Evolutionary conservation across 2,797 vertebrate species (phyloP).

Genomic region (Sebastes itinus): DNA sequence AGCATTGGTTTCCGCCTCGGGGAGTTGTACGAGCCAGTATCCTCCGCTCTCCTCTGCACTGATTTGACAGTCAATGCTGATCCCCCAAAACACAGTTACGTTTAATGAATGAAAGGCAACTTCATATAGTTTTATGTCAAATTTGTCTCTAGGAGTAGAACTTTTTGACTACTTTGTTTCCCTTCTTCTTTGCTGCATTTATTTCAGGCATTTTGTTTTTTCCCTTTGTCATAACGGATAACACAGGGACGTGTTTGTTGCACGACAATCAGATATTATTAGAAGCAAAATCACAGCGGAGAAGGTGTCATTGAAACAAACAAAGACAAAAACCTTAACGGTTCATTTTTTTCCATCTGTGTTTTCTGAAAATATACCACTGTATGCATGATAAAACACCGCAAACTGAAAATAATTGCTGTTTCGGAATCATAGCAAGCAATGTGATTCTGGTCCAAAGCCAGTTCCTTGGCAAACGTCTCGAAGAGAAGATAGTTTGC

Average conservation of each 20-base stretch:
- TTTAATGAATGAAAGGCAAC: constrained; percentile 71
- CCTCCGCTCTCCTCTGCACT: constrained; percentile 65
- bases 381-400: constrained; percentile 32
- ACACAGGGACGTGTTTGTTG: constrained; percentile 27
- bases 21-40: constrained; percentile 72
- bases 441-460: constrained; percentile 47
- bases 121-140: constrained; percentile 64
- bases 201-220: neutral
- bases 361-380: constrained; percentile 58
- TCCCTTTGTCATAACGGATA: neutral
- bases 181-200: constrained; percentile 1
- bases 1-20: constrained; percentile 76
- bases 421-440: constrained; percentile 48
- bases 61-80: constrained; percentile 77
- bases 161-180: constrained; percentile 48
- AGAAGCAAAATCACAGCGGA: constrained; percentile 37
- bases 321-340: constrained; percentile 51
- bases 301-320: constrained; percentile 60
- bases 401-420: constrained; percentile 62
- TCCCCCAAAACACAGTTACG: constrained; percentile 56
- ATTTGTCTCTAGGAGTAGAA: constrained; percentile 50
- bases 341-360: constrained; percentile 67
- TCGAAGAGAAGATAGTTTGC: constrained; percentile 56
- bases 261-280: constrained; percentile 45
- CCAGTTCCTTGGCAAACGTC: constrained; percentile 64